A percentile compares a stretch with the other conserved stretches of the same genome.
Conservation (phyloP, 2,797 vertebrate genomes). For the Malurus leucopterus region DNA sequence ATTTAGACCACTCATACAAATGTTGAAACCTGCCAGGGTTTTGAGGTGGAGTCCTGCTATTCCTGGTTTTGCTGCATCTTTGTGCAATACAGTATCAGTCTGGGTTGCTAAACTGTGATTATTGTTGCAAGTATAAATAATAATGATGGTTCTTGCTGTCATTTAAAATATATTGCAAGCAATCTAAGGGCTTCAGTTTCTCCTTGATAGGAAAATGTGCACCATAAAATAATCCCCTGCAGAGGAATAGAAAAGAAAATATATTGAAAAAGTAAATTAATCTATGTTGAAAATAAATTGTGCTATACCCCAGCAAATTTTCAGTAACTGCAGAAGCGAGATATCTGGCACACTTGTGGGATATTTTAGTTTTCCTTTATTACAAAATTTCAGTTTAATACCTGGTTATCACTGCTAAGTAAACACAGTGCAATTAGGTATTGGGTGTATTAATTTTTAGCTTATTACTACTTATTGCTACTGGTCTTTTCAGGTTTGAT, state of each 20-base stretch:
- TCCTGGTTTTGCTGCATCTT: not conserved
- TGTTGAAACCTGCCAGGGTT: not conserved
- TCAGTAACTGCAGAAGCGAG: rapidly evolving
- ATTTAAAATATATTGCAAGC: not conserved
- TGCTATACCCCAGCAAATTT: not conserved
- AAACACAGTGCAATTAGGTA: not conserved
- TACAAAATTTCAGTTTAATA: not conserved
- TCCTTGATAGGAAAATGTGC: not conserved
- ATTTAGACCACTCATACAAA: not conserved
- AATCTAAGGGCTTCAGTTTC: not conserved
- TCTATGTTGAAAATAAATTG: not conserved
- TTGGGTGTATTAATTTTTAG: not conserved
- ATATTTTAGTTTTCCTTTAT: not conserved
- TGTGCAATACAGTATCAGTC: not conserved
- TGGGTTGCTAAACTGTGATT: not conserved
- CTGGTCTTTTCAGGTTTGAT: not conserved
- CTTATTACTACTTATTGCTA: not conserved
- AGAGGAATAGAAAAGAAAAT: not conserved
- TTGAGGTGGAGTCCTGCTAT: not conserved
- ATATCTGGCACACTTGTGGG: not conserved
- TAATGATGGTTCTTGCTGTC: not conserved
- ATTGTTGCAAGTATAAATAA: not conserved
- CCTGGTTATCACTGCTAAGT: not conserved
- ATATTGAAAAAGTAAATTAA: not conserved
- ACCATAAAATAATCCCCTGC: not conserved